Conservation (phyloP, 92 coral and sea anemone species). For the Palythoa caribaeorum region DNA sequence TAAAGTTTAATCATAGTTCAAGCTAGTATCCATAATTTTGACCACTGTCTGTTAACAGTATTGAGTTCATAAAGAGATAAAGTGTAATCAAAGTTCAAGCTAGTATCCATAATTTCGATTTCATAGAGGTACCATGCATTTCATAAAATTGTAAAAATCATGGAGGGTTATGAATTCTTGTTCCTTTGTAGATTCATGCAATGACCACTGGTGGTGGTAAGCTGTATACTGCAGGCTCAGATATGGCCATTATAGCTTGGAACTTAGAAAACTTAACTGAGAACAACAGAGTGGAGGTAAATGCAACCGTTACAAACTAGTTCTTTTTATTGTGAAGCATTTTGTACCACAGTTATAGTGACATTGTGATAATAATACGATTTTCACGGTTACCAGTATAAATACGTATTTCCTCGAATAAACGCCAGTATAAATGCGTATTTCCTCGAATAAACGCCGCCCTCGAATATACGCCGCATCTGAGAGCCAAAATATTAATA, state of each 20-base stretch:
- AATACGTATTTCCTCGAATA: too few species aligned
- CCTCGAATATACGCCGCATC: too few species aligned
- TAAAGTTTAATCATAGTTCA: too few species aligned
- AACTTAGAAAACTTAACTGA: conserved; percentile 85
- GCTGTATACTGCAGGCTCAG: conserved; percentile 96
- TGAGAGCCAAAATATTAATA: too few species aligned
- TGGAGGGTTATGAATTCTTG: background rate
- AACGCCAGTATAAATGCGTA: too few species aligned
- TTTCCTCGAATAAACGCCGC: too few species aligned
- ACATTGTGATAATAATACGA: too few species aligned
- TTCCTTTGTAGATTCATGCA: conserved; percentile 79
- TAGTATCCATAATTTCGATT: background rate
- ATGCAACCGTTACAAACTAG: background rate
- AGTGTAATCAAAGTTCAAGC: too few species aligned
- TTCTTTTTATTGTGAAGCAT: background rate
- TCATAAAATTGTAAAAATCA: background rate
- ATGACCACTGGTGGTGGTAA: conserved; percentile 95
- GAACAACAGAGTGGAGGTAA: conserved; percentile 86
- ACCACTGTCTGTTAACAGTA: too few species aligned
- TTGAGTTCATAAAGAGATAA: too few species aligned
- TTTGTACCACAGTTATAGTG: too few species aligned
- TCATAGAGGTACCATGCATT: background rate
- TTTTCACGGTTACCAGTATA: too few species aligned
- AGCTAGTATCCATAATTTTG: background rate
- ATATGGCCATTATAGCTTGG: conserved; percentile 93